These are phyloP conservation scores for Pycnomerus fuliginosus DNA, from an alignment of 2,888 invertebrate species.

Conservation along the genomic window DNA sequence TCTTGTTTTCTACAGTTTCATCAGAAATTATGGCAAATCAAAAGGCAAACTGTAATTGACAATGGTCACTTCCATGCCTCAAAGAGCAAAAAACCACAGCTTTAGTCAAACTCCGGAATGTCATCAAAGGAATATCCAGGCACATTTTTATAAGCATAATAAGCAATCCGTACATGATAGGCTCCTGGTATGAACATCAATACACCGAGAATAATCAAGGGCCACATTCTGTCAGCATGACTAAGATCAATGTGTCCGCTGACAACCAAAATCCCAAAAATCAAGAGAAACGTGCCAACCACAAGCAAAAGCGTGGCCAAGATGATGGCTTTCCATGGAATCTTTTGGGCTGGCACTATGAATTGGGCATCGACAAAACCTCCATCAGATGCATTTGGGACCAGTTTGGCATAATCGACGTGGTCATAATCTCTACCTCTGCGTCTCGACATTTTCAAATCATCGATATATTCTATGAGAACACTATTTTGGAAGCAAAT, in stretches of 20 bases:
- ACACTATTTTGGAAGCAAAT: slow-evolving; percentile 3
- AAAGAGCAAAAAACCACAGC: no score
- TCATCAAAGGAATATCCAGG: slow-evolving; percentile 85
- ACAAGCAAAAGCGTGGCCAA: slow-evolving; percentile 75
- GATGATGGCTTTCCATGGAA: slow-evolving; percentile 83
- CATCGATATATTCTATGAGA: slow-evolving; percentile 53
- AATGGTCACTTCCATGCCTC: no score
- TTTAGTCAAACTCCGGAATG: slow-evolving; percentile 82
- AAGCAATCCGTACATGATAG: slow-evolving; percentile 86
- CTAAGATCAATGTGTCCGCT: slow-evolving; percentile 79
- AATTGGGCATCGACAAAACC: slow-evolving; percentile 74
- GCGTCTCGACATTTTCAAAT: slow-evolving; percentile 61
- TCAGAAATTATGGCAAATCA: no score
- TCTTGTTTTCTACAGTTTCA: no score
- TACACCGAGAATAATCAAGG: slow-evolving; percentile 80
- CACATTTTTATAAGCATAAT: slow-evolving; percentile 80
- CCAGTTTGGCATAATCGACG: slow-evolving; percentile 62
- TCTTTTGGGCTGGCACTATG: slow-evolving; percentile 63
- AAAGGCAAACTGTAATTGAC: no score
- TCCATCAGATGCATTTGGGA: slow-evolving; percentile 56
- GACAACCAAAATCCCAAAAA: slow-evolving; percentile 75
- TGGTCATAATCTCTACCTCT: slow-evolving; percentile 61
- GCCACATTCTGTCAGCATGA: slow-evolving; percentile 87
- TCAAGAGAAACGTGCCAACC: slow-evolving; percentile 69
- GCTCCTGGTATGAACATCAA: slow-evolving; percentile 92